A percentile compares a stretch with the other conserved stretches of the same genome.
These are phyloP conservation scores for Pachymerium ferrugineum DNA, from an alignment of 2,888 invertebrate genomes.

Conservation along the genomic window DNA sequence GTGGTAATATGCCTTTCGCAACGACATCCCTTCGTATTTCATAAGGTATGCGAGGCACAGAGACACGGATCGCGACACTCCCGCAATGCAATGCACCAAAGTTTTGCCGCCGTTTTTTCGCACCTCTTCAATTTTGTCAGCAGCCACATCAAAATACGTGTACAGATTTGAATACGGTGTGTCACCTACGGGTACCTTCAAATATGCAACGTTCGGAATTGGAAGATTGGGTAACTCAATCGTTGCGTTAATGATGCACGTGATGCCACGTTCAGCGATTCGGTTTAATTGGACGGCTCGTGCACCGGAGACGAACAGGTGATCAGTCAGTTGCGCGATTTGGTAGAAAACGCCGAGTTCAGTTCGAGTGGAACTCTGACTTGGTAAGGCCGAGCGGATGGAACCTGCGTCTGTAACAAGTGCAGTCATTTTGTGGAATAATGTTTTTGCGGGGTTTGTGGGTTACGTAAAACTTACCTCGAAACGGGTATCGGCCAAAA, in stretches of 20 bases:
- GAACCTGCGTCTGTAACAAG: no score
- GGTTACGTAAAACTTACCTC: no score
- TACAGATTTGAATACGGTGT: constrained; percentile 65
- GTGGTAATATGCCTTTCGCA: constrained; percentile 71
- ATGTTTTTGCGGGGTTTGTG: no score
- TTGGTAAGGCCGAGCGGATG: no score
- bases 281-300: constrained; percentile 64
- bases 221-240: constrained; percentile 64
- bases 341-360: constrained; percentile 39
- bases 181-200: constrained; percentile 69
- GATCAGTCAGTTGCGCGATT: constrained; percentile 61
- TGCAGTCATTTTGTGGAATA: no score
- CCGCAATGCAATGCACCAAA: constrained; percentile 84
- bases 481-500: no score
- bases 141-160: constrained; percentile 67
- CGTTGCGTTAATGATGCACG: constrained; percentile 74
- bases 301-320: constrained; percentile 72
- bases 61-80: constrained; percentile 78
- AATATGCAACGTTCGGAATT: constrained; percentile 54
- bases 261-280: constrained; percentile 63
- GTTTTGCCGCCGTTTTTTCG: constrained; percentile 63
- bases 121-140: constrained; percentile 69
- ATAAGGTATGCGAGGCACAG: constrained; percentile 83
- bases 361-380: background rate
- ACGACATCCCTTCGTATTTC: constrained; percentile 70